Base-by-base conservation (phyloP, 1,140 invertebrate genomes). In the Euura lappo region DNA sequence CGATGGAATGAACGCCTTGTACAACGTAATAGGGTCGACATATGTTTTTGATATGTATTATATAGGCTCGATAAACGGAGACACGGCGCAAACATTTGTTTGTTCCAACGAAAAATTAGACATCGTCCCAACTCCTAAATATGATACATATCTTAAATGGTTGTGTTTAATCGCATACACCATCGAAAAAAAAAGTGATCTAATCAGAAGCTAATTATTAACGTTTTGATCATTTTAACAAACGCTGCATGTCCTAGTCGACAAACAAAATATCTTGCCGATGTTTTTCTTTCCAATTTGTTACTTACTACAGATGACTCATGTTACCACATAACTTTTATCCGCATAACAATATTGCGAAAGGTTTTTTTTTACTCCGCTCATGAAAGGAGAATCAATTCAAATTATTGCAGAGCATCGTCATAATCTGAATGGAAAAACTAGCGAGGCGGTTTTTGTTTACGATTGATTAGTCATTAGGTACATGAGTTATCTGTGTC, bases 1-100 rank as follows among this genome's bases (percentile, higher is more conserved):
- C 83, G 69, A 86, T 86, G 84, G 84, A 86, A 82, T 86, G 77
- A 84, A 71, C 51, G 13, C 4, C 51, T 6, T 60, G 51, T 60
- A 60, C 51, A 11, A 6, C 51, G 13, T 60, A 60, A 3, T 60
- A 60, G 6, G 10, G 8, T n/a, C 3, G 51, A 60, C 51, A 60
- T 60, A n/a, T n/a, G 51, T 60, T 60, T 60, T 60, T 60, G 51
- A 60, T 60, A 60, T 60, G 51, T 60, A 60, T 60, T 60, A 60
- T 60, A 60, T 6, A 60, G 51, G 3, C 51, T 60, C 8, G 8
- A n/a, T 28, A 28, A 28, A 28, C 28, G 28, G 28, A 28, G 28
- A 28, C 28, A 28, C 28, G 13, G 13, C 10, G 8, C 3, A 60
- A 60, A 60, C 51, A 51, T 51, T 51, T 60, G 6, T 60, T 28